Evolutionary conservation across 2,888 invertebrate genomes (phyloP).

Genomic region (Dioctria linearis): DNA sequence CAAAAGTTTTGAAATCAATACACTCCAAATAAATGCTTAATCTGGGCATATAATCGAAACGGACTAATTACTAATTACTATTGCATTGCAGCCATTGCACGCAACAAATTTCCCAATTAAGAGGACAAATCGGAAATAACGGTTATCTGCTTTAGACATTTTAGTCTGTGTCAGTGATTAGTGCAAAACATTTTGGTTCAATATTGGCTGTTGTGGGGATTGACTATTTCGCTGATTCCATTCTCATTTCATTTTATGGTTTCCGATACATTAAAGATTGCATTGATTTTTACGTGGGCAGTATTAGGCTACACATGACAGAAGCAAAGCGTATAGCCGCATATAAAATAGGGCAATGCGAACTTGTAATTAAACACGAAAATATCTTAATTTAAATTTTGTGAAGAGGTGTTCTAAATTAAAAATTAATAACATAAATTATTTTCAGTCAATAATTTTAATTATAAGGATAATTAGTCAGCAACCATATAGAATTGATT

Average conservation of each 20-base stretch:
- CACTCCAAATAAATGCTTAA: constrained; percentile 37
- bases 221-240: background rate
- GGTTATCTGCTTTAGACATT: constrained; percentile 42
- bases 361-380: too few relatives aligned
- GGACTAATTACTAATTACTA: constrained; percentile 4
- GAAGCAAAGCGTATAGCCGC: too few relatives aligned
- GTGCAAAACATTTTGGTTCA: background rate
- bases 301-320: too few relatives aligned
- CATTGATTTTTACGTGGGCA: background rate
- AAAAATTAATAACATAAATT: too few relatives aligned
- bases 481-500: too few relatives aligned
- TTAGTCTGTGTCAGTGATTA: background rate
- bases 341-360: too few relatives aligned
- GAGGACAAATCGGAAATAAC: constrained; percentile 43
- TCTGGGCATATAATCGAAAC: constrained; percentile 14
- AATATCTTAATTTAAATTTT: too few relatives aligned
- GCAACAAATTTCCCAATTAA: constrained; percentile 48
- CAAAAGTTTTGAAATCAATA: constrained; percentile 12
- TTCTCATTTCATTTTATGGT: background rate
- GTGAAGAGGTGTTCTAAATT: too few relatives aligned
- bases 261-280: background rate
- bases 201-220: background rate
- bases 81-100: background rate
- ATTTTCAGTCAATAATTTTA: too few relatives aligned
- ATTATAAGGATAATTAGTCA: too few relatives aligned